These are phyloP conservation scores for Tuberolachnus salignus DNA, from an alignment of 2,888 invertebrate genomes.

Conservation along the genomic window DNA sequence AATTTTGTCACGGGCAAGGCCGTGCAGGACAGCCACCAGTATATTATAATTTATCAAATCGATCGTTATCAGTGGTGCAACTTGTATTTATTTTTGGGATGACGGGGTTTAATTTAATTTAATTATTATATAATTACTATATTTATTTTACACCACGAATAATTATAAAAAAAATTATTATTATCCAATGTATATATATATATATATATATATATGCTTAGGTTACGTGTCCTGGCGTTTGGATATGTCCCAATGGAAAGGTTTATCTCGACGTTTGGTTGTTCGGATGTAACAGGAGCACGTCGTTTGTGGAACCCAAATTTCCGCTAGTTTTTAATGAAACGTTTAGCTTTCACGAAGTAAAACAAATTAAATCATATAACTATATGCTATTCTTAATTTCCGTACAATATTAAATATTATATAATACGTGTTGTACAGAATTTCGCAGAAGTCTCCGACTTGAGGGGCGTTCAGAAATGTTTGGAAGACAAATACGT, in stretches of 20 bases:
- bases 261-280: constrained; percentile 74
- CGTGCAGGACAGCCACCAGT: too few species aligned
- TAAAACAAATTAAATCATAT: constrained; percentile 58
- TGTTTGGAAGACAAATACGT: constrained; percentile 17
- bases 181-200: too few species aligned
- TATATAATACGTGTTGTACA: not conserved
- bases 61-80: too few species aligned
- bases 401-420: too few species aligned
- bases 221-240: constrained; percentile 86
- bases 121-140: not conserved
- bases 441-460: not conserved
- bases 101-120: too few species aligned
- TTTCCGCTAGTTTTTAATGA: constrained; percentile 78
- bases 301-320: constrained; percentile 69
- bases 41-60: too few species aligned
- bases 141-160: too few species aligned
- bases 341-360: constrained; percentile 74
- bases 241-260: constrained; percentile 81
- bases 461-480: constrained; percentile 30
- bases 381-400: too few species aligned
- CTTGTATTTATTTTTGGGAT: too few species aligned
- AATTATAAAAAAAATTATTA: too few species aligned
- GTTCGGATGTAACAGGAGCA: constrained; percentile 74
- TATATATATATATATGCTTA: too few species aligned
- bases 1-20: too few species aligned